Evolutionary conservation across 2,888 invertebrate species (phyloP), one percentile per base, ranked within the genome.

Genomic region (Frankliniella intonsa): DNA sequence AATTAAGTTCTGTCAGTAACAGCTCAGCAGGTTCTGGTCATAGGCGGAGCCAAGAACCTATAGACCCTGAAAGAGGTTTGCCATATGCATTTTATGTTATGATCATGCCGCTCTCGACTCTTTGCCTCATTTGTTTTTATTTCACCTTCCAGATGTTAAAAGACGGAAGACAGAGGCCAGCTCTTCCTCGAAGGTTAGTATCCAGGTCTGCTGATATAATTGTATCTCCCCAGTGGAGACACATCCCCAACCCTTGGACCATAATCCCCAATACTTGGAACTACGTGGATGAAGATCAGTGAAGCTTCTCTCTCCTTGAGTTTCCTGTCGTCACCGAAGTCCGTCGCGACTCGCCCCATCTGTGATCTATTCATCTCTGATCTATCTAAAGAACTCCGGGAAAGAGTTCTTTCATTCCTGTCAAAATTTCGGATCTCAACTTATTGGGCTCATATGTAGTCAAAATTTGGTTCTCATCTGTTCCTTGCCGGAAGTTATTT

Each of bases 151-250:
- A 93, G 95, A 95, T 89, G 90, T 92, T 86, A 95, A 95, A 90
- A 92, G 95, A 89, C 93, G 95, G 90, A 95, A 95, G 92, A 88
- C 95, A 89, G 95, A 95, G 88, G 84, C 84, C 84, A 90, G 89
- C 88, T 90, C 91, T 87, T 91, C 92, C 88, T 92, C 93, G 90
- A 95, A 95, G 94, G 95, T 95, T 92, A 92, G 93, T 93, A 93
- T 92, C 90, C 90, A 90, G 89, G 90, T 91, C 89, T 87, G 88
- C 87, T 88, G 89, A 83, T 79, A 80, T 80, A 65, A 82, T 25
- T 69, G 65, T 80, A 62, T 49, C 55, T 51, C 80, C 80, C 81
- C 83, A 81, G 69, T 55, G 81, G 82, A 81, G 81, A 82, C 76
- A 80, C 81, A n/a, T n/a, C 17, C 83, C 83, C 27, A 83, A 82